These are phyloP conservation scores for Ctenicera cuprea DNA, from an alignment of 2,888 invertebrate genomes.

Conservation along the genomic window DNA sequence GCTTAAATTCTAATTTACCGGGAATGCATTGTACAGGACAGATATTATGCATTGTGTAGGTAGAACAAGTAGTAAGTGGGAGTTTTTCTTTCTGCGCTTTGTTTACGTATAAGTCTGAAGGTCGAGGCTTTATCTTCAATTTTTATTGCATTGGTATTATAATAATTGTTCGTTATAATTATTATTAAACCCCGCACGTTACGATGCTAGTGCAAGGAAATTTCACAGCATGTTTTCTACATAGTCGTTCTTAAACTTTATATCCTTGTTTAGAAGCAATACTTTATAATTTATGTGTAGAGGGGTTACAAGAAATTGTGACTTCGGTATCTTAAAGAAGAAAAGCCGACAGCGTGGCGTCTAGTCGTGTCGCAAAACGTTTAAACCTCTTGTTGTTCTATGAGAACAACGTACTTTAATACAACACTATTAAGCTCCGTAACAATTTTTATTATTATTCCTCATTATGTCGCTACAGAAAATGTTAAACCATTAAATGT, in stretches of 20 bases:
- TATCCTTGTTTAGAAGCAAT: conserved; percentile 29
- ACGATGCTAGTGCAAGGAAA: background rate
- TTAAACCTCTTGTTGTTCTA: background rate
- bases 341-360: conserved; percentile 24
- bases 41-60: conserved; percentile 23
- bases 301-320: conserved; percentile 18
- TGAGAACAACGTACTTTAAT: background rate
- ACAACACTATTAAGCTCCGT: conserved; percentile 11
- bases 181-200: conserved; percentile 6
- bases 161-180: conserved; percentile 14
- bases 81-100: conserved; percentile 13
- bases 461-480: conserved; percentile 10
- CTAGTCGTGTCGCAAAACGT: conserved; percentile 21
- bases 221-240: conserved; percentile 13
- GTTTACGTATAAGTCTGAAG: conserved; percentile 13
- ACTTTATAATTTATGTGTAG: conserved; percentile 23
- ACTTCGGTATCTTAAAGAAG: conserved; percentile 29
- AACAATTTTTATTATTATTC: conserved; percentile 2
- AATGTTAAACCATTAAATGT: background rate
- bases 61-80: background rate
- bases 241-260: conserved; percentile 20
- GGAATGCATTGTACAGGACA: conserved; percentile 14
- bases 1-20: conserved; percentile 10
- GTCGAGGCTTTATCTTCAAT: conserved; percentile 11
- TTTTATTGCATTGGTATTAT: conserved; percentile 5